A percentile compares a stretch with the other conserved stretches of the same genome.
Conservation (phyloP, 2,888 invertebrate species). For the Tetragonula carbonaria region DNA sequence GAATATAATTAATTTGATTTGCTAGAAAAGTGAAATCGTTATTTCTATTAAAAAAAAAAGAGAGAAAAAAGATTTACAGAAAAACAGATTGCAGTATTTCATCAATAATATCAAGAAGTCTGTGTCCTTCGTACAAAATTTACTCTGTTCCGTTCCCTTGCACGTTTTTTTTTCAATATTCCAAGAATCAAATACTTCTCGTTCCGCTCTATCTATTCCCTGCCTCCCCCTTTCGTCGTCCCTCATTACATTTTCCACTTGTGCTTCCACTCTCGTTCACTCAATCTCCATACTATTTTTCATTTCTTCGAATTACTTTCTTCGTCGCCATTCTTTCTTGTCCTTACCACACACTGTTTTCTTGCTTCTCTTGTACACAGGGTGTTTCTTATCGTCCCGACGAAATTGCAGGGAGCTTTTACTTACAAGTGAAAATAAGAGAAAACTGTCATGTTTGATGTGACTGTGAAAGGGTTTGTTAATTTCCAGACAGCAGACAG, state of each 20-base stretch:
- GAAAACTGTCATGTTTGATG: neutral
- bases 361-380: neutral
- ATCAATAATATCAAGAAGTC: neutral
- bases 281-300: constrained; percentile 19
- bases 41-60: neutral
- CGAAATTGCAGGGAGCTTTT: too few species aligned
- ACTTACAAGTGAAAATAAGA: neutral
- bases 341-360: neutral
- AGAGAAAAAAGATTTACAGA: neutral
- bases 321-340: neutral
- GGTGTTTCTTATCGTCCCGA: neutral
- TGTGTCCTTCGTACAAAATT: neutral
- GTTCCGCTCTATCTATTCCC: neutral
- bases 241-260: neutral
- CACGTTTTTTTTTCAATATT: constrained; percentile 8
- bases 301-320: constrained; percentile 30
- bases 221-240: neutral
- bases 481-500: too few species aligned
- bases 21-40: neutral
- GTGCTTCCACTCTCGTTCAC: neutral
- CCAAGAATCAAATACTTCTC: constrained; percentile 35
- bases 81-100: neutral
- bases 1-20: neutral
- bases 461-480: neutral
- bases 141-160: neutral